Percentiles rank a stretch among this genome's conserved stretches.
Evolutionary conservation across 2,888 invertebrate genomes (phyloP).

Genomic region (Cataglyphis albicans): DNA sequence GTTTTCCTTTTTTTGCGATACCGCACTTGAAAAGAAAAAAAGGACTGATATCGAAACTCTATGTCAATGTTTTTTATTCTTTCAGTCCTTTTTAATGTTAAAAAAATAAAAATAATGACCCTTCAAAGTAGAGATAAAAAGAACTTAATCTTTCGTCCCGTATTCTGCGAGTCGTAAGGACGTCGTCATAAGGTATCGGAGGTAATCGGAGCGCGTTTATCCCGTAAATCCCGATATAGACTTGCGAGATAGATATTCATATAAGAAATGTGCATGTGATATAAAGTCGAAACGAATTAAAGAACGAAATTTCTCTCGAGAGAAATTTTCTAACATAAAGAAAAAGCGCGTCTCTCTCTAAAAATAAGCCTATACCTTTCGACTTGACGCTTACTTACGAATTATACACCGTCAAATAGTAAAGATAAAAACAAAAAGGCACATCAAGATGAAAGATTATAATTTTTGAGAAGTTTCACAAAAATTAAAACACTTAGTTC

Average conservation of each 20-base stretch:
- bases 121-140: slow-evolving; percentile 22
- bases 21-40: background rate
- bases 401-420: background rate
- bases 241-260: slow-evolving; percentile 4
- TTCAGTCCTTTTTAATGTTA: background rate
- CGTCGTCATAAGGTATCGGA: slow-evolving; percentile 9
- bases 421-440: background rate
- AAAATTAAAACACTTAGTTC: background rate
- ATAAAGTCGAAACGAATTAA: background rate
- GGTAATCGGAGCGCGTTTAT: slow-evolving; percentile 5
- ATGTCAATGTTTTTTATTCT: background rate
- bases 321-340: slow-evolving; percentile 3
- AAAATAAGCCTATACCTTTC: background rate
- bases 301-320: background rate
- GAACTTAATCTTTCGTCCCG: background rate
- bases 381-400: slow-evolving; percentile 2
- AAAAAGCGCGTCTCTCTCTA: background rate
- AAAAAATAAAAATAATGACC: background rate
- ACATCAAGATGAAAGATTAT: background rate
- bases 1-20: background rate
- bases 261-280: slow-evolving; percentile 8
- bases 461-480: background rate
- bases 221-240: slow-evolving; percentile 22
- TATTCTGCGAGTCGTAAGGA: slow-evolving; percentile 23
- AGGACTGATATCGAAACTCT: background rate